Evolutionary conservation across 1,140 invertebrate species (phyloP).

Genomic region (Scaptodrosophila lebanonensis): DNA sequence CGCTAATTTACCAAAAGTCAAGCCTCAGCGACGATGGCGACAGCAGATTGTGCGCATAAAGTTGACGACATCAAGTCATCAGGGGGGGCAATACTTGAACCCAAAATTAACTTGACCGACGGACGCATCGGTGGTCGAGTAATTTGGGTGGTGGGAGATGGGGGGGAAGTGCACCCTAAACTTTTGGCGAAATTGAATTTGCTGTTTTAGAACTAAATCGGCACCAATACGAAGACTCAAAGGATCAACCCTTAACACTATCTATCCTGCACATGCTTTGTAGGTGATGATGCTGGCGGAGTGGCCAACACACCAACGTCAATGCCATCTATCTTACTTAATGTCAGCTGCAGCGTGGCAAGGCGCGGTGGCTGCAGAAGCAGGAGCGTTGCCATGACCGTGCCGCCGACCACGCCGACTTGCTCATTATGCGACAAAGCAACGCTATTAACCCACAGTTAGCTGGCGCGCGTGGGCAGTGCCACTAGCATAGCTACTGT

Average conservation of each 20-base stretch:
- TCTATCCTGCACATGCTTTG: slow-evolving; percentile 70
- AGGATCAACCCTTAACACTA: slow-evolving; percentile 67
- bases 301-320: slow-evolving; percentile 31
- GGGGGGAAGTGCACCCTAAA: no score
- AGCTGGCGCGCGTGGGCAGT: not conserved
- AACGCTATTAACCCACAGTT: slow-evolving; percentile 44
- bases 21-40: not conserved
- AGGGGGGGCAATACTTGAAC: slow-evolving; percentile 46
- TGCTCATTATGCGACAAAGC: slow-evolving; percentile 68
- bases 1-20: slow-evolving; percentile 60
- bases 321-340: slow-evolving; percentile 71
- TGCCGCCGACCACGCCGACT: slow-evolving; percentile 17
- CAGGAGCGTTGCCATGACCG: not conserved
- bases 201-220: slow-evolving; percentile 1
- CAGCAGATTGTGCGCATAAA: slow-evolving; percentile 26
- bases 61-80: slow-evolving; percentile 51
- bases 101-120: slow-evolving; percentile 61
- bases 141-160: no score
- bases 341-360: slow-evolving; percentile 60
- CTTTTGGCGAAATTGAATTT: slow-evolving; percentile 54
- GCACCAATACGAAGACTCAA: slow-evolving; percentile 66
- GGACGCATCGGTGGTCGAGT: no score
- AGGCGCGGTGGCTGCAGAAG: slow-evolving; percentile 22
- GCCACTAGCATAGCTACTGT: not conserved
- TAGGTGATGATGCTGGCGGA: not conserved